Evolutionary conservation across 2,113 vertebrate species (phyloP).

Genomic region (Poecilia latipinna): DNA sequence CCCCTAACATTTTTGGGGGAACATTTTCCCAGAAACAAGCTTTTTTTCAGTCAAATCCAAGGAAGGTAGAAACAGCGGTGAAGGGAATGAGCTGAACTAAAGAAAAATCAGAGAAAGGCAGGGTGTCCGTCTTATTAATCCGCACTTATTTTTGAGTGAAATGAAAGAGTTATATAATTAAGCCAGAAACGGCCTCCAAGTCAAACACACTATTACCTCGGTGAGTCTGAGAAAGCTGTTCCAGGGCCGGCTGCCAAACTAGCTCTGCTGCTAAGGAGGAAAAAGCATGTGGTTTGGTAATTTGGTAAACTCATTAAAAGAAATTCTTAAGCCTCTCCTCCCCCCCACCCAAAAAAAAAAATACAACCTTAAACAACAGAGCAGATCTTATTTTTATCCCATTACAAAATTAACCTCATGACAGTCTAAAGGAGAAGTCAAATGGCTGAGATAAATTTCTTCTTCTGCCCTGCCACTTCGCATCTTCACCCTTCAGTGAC

Average conservation of each 20-base stretch:
- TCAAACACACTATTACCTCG: constrained; percentile 33
- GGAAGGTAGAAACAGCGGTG: background rate
- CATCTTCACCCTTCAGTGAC: constrained; percentile 26
- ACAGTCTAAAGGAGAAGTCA: background rate
- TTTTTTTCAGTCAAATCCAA: constrained; percentile 21
- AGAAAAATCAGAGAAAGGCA: constrained; percentile 25
- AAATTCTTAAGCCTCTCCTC: background rate
- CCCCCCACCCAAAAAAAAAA: too few species aligned
- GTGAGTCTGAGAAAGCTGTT: constrained; percentile 32
- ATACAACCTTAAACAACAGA: background rate
- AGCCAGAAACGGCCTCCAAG: constrained; percentile 27
- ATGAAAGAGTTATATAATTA: constrained; percentile 19
- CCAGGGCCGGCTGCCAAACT: constrained; percentile 3
- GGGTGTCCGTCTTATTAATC: constrained; percentile 23
- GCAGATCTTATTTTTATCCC: background rate
- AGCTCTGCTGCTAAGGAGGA: background rate
- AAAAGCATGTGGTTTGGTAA: background rate
- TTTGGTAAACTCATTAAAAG: background rate
- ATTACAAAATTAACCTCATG: background rate
- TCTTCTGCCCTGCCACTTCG: constrained; percentile 16
- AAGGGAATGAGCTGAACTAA: background rate
- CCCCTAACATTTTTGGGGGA: constrained; percentile 9
- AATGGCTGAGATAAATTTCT: background rate
- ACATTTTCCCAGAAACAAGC: constrained; percentile 13
- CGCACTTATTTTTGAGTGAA: background rate